Percentiles rank a stretch among this genome's conserved stretches.
phyloP scores from a whole-genome alignment of 2,888 invertebrate genomes.

The Teleogryllus oceanicus region DNA sequence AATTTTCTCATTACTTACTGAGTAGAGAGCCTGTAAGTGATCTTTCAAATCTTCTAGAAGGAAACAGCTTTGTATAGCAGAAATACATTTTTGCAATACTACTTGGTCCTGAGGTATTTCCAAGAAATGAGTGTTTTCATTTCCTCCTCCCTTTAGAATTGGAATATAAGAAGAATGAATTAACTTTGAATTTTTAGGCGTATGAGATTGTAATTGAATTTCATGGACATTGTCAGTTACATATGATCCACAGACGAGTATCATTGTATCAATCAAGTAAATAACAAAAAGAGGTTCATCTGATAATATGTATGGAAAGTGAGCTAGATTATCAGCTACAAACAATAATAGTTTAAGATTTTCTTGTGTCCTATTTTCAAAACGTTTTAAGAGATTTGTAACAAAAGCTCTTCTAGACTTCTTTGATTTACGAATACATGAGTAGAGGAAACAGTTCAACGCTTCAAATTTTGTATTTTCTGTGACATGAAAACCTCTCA shows the following conservation, averaged over 20 bases:
- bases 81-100: neutral
- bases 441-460: slow-evolving; percentile 55
- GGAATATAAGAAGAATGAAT: neutral
- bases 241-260: slow-evolving; percentile 57
- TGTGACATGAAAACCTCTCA: neutral
- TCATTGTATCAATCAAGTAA: slow-evolving; percentile 57
- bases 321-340: slow-evolving; percentile 59
- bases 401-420: slow-evolving; percentile 55
- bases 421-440: slow-evolving; percentile 53
- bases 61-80: neutral
- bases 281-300: slow-evolving; percentile 61
- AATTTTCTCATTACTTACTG: neutral
- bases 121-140: neutral
- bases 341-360: slow-evolving; percentile 55
- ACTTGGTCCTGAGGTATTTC: neutral
- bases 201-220: neutral
- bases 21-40: neutral
- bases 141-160: neutral
- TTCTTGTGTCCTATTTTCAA: slow-evolving; percentile 52
- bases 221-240: slow-evolving; percentile 55
- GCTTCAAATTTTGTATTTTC: slow-evolving; percentile 40
- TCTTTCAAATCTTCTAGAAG: neutral
- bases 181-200: neutral
- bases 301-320: slow-evolving; percentile 56
- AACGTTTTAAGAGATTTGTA: slow-evolving; percentile 51